Percentiles rank a stretch among this genome's conserved stretches.
phyloP scores from a whole-genome alignment of 2,888 invertebrate genomes.

The Sipha maydis region DNA sequence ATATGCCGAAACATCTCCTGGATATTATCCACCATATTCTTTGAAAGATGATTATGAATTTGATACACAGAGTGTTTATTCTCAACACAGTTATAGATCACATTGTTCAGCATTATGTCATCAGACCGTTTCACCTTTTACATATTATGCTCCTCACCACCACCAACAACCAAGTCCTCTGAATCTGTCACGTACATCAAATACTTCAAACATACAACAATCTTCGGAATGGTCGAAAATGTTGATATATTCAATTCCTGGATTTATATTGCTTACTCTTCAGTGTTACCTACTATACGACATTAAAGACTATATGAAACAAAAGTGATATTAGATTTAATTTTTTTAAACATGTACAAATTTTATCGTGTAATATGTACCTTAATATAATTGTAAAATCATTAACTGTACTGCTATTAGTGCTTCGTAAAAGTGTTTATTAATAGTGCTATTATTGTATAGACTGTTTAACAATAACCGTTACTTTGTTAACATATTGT shows the following conservation, averaged over 20 bases:
- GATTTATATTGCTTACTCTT: constrained; percentile 34
- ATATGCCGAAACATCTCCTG: constrained; percentile 12
- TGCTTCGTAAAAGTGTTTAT: not conserved
- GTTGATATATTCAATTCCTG: constrained; percentile 49
- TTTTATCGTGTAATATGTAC: constrained; percentile 5
- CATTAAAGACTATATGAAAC: constrained; percentile 59
- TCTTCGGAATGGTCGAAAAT: constrained; percentile 42
- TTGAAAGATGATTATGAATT: constrained; percentile 43
- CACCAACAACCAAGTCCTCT: constrained; percentile 5
- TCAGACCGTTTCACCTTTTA: not conserved
- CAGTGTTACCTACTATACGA: constrained; percentile 51
- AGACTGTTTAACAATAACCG: constrained; percentile 23
- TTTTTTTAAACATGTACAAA: not conserved
- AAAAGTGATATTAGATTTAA: constrained; percentile 57
- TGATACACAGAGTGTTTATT: constrained; percentile 37
- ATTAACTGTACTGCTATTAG: constrained; percentile 33
- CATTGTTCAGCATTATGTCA: constrained; percentile 9
- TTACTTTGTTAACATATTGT: not conserved
- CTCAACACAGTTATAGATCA: constrained; percentile 35
- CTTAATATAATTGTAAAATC: constrained; percentile 21
- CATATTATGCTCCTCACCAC: not conserved
- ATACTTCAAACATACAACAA: constrained; percentile 33
- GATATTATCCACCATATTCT: constrained; percentile 24
- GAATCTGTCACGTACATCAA: constrained; percentile 47
- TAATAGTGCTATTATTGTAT: not conserved